phyloP scores from a whole-genome alignment of 2,888 invertebrate species.

The Mythimna impura region DNA sequence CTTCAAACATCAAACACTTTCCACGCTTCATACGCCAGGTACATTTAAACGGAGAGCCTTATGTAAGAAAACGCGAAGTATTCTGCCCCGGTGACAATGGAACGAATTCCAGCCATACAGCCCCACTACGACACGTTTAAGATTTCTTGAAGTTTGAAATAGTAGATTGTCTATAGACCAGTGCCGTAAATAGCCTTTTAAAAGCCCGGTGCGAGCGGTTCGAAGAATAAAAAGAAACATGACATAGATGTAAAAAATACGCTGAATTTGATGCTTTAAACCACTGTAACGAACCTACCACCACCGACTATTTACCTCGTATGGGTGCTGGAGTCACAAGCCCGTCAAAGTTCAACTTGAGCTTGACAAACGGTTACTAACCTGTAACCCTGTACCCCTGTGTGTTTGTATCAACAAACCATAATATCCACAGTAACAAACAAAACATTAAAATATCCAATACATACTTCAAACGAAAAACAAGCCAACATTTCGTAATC shows the following conservation, averaged over 20 bases:
- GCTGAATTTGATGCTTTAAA: no score
- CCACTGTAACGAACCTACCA: no score
- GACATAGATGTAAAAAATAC: no score
- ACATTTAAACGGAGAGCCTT: not conserved
- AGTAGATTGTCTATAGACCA: not conserved
- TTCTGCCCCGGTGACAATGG: constrained; percentile 3
- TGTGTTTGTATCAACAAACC: no score
- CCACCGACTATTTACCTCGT: no score
- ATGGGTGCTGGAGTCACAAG: no score
- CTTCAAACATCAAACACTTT: constrained; percentile 6
- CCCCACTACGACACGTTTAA: constrained; percentile 1
- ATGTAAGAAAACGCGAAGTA: constrained; percentile 10
- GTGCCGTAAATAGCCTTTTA: no score
- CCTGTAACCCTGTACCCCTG: not conserved
- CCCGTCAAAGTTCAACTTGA: no score
- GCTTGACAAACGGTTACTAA: no score
- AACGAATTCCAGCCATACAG: constrained; percentile 1
- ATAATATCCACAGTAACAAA: not conserved
- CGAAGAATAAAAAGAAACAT: no score
- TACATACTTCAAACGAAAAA: constrained; percentile 6
- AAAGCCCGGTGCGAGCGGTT: no score
- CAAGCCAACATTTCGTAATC: constrained; percentile 10
- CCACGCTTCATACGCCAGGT: not conserved
- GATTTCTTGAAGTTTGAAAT: constrained; percentile 26
- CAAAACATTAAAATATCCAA: not conserved